Percentiles rank a stretch among this genome's conserved stretches.
These are phyloP conservation scores for Alfaro cultratus DNA, from an alignment of 2,797 vertebrate species.

Conservation along the genomic window DNA sequence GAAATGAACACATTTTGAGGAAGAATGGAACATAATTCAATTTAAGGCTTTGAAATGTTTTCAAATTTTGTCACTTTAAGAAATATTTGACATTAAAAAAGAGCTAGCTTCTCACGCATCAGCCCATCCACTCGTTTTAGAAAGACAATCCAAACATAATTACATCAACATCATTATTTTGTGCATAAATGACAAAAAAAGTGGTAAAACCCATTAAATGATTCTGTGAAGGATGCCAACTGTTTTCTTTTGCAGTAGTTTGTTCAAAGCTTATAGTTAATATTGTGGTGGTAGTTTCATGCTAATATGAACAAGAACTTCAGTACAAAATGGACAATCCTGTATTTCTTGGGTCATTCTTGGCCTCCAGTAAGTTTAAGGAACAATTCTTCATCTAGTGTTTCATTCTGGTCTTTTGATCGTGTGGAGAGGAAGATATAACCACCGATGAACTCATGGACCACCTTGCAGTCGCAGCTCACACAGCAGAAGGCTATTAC, in stretches of 20 bases:
- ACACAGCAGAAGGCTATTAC: constrained; percentile 90
- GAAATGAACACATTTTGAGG: background rate
- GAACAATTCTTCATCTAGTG: constrained; percentile 95
- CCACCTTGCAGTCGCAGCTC: constrained; percentile 94
- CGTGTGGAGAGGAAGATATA: constrained; percentile 98
- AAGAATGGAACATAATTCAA: constrained; percentile 18
- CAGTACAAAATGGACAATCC: background rate
- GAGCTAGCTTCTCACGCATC: constrained; percentile 20
- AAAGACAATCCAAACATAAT: constrained; percentile 49
- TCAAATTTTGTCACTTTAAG: constrained; percentile 11
- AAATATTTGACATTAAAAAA: constrained; percentile 10
- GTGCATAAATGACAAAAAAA: constrained; percentile 4
- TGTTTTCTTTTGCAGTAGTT: constrained; percentile 21
- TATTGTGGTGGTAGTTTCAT: constrained; percentile 11
- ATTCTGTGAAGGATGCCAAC: constrained; percentile 4
- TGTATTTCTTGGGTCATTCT: constrained; percentile 79
- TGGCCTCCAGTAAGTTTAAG: constrained; percentile 96
- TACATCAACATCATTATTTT: constrained; percentile 41
- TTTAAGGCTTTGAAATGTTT: constrained; percentile 39
- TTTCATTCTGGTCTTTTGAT: constrained; percentile 97
- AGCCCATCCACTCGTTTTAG: constrained; percentile 12
- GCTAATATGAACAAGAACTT: constrained; percentile 9
- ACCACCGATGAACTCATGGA: constrained; percentile 97
- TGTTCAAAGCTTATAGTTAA: constrained; percentile 27
- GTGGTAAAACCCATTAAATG: background rate